Evolutionary conservation across 2,797 vertebrate species (phyloP).

Genomic region (Gallirallus australis): DNA sequence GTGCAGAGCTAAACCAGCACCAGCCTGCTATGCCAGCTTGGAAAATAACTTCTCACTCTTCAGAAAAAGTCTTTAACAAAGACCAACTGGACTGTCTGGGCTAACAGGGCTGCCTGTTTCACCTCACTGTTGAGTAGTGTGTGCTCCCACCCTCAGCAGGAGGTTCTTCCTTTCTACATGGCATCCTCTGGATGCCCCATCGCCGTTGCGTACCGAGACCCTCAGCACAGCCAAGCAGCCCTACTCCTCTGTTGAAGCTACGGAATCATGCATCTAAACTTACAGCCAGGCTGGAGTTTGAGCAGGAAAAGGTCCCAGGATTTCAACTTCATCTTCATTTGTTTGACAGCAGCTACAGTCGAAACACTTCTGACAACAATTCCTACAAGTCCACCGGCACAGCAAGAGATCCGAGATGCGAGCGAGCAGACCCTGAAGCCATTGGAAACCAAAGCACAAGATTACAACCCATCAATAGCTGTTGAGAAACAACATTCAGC

Average conservation of each 20-base stretch:
- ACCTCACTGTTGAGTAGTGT: not conserved
- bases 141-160: not conserved
- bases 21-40: not conserved
- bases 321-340: constrained; percentile 90
- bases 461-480: constrained; percentile 68
- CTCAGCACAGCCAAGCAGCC: not conserved
- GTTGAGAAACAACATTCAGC: constrained; percentile 53
- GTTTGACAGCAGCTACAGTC: constrained; percentile 88
- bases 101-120: not conserved
- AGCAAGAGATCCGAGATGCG: constrained; percentile 86
- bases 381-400: constrained; percentile 86
- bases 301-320: constrained; percentile 90
- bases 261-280: constrained; percentile 67
- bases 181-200: not conserved
- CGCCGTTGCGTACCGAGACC: rapidly evolving
- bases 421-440: constrained; percentile 86
- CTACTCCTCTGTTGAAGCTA: not conserved
- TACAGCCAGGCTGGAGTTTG: constrained; percentile 91
- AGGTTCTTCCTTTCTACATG: not conserved
- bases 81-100: not conserved
- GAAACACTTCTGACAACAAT: constrained; percentile 87
- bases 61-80: not conserved
- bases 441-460: constrained; percentile 64
- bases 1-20: not conserved
- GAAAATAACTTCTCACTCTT: not conserved